These are phyloP conservation scores for Platysteira castanea DNA, from an alignment of 2,113 vertebrate genomes.

Conservation along the genomic window DNA sequence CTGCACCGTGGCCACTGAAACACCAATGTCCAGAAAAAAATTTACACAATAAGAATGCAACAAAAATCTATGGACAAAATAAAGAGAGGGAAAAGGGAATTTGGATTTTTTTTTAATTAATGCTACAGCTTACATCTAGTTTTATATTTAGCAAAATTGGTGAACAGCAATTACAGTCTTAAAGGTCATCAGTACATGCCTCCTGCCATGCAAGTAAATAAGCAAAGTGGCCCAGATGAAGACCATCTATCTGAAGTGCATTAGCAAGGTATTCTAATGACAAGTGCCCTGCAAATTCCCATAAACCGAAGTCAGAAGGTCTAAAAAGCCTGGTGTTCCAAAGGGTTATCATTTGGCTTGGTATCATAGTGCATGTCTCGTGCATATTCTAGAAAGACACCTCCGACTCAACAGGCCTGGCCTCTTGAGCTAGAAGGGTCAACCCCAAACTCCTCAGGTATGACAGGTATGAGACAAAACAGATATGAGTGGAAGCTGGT, in stretches of 20 bases:
- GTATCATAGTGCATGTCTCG: rapidly evolving
- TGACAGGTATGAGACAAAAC: neutral
- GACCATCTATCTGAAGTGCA: neutral
- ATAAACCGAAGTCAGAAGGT: neutral
- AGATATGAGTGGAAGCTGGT: neutral
- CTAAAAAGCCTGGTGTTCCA: neutral
- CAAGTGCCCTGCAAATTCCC: neutral
- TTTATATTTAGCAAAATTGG: neutral
- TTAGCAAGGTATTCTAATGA: neutral
- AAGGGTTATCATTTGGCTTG: neutral
- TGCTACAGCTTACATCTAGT: neutral
- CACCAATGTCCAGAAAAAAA: neutral
- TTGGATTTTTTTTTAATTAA: neutral
- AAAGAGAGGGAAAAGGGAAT: neutral
- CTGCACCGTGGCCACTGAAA: neutral
- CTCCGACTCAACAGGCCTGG: neutral
- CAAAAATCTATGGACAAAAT: neutral
- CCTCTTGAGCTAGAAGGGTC: neutral
- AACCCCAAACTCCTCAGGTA: neutral
- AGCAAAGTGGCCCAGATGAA: neutral
- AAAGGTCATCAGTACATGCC: neutral
- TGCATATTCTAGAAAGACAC: neutral
- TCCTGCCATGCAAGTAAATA: neutral
- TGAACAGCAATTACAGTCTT: neutral
- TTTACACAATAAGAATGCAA: neutral